Conservation (phyloP, 2,113 vertebrate species). For the Cottus gobio region DNA sequence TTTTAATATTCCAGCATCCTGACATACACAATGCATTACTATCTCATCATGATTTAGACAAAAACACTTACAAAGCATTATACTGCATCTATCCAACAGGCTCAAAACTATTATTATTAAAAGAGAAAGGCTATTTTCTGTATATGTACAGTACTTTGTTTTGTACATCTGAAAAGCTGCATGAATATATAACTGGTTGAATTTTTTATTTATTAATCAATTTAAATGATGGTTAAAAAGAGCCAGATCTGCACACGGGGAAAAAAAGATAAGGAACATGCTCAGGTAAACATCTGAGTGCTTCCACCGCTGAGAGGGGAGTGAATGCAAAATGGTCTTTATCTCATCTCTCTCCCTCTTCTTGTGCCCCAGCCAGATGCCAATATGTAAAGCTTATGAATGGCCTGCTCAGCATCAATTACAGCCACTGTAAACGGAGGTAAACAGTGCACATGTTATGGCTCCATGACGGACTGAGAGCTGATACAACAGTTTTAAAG, state of each 20-base stretch:
- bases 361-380: constrained; percentile 44
- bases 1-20: constrained; percentile 2
- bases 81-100: background rate
- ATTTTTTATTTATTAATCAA: background rate
- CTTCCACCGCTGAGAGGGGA: constrained; percentile 17
- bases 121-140: background rate
- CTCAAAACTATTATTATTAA: background rate
- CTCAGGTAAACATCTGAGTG: constrained; percentile 38
- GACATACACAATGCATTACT: background rate
- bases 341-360: constrained; percentile 39
- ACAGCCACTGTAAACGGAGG: constrained; percentile 45
- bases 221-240: constrained; percentile 1
- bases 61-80: constrained; percentile 2
- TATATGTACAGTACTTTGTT: background rate
- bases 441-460: constrained; percentile 29
- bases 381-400: constrained; percentile 44
- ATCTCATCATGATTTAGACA: background rate
- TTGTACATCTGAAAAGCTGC: background rate
- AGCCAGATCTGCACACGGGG: constrained; percentile 33
- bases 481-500: constrained; percentile 58
- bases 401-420: constrained; percentile 40
- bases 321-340: constrained; percentile 56
- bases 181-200: background rate
- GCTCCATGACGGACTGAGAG: background rate
- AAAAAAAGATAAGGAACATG: background rate